Conservation (phyloP, 1,140 invertebrate species). For the Pristionchus pacificus region DNA sequence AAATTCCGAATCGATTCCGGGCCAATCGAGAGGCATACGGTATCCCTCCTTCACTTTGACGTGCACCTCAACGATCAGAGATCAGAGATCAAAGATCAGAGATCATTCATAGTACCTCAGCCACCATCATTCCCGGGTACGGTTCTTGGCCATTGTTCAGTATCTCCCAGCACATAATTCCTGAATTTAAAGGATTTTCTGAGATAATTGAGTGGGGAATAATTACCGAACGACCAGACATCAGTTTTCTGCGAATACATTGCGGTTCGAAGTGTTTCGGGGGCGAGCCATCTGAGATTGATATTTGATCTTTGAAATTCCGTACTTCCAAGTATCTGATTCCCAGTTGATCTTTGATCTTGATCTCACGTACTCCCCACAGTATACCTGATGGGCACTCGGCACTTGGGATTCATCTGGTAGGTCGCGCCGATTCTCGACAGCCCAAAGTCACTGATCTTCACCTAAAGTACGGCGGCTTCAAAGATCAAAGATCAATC, state of each 20-base stretch:
- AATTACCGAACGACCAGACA: slow-evolving; percentile 29
- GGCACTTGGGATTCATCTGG: slow-evolving; percentile 32
- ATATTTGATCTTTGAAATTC: slow-evolving; percentile 31
- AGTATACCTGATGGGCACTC: slow-evolving; percentile 35
- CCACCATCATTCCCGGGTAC: slow-evolving; percentile 35
- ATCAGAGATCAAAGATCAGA: background rate
- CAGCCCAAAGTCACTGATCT: slow-evolving; percentile 39
- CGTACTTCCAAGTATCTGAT: too few relatives aligned
- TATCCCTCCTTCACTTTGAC: slow-evolving; percentile 15
- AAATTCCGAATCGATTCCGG: background rate
- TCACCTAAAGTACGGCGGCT: slow-evolving; percentile 22
- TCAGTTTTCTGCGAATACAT: slow-evolving; percentile 37
- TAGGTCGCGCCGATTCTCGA: slow-evolving; percentile 30
- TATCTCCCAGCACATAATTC: slow-evolving; percentile 43
- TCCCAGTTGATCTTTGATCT: too few relatives aligned
- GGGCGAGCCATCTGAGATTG: slow-evolving; percentile 37
- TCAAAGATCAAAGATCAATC: background rate
- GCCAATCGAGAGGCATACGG: slow-evolving; percentile 15
- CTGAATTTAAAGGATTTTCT: slow-evolving; percentile 7
- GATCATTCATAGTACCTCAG: slow-evolving; percentile 30
- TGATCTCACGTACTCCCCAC: too few relatives aligned
- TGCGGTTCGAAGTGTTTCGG: slow-evolving; percentile 26
- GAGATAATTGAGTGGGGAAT: background rate
- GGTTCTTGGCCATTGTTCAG: slow-evolving; percentile 33
- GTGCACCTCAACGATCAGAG: background rate